phyloP scores from a whole-genome alignment of 2,888 invertebrate species.

The Megaustenia siamemsis region DNA sequence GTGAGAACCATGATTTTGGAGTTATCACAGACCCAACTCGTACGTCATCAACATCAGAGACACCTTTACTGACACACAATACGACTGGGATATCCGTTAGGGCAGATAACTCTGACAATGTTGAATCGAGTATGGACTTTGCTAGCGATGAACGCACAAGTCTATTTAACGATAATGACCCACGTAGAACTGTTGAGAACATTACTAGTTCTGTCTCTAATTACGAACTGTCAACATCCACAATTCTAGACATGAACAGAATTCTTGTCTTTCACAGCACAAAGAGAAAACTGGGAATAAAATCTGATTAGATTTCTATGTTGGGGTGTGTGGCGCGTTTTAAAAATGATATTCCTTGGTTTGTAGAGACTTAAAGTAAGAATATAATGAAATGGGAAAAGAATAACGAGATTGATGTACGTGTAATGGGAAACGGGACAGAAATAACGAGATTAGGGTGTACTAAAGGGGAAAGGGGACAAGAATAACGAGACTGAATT shows the following conservation, averaged over 20 bases:
- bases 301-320: not conserved
- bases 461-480: not conserved
- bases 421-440: not conserved
- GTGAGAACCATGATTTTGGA: not conserved
- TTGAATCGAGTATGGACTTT: not conserved
- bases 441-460: not conserved
- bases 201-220: not conserved
- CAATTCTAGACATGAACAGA: not conserved
- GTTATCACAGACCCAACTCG: not conserved
- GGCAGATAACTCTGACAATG: not conserved
- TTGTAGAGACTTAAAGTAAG: no score
- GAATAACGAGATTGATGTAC: not conserved
- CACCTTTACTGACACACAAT: no score
- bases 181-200: not conserved
- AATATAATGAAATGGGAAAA: not conserved
- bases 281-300: slow-evolving; percentile 16
- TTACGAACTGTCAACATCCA: not conserved
- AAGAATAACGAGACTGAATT: no score
- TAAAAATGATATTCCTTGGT: no score
- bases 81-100: not conserved
- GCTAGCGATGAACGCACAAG: not conserved
- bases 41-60: no score
- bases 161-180: not conserved
- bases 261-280: slow-evolving; percentile 18
- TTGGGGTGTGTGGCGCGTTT: no score